These are phyloP conservation scores for Rotaria sp. DNA, from an alignment of 2,888 invertebrate species.

Conservation along the genomic window DNA sequence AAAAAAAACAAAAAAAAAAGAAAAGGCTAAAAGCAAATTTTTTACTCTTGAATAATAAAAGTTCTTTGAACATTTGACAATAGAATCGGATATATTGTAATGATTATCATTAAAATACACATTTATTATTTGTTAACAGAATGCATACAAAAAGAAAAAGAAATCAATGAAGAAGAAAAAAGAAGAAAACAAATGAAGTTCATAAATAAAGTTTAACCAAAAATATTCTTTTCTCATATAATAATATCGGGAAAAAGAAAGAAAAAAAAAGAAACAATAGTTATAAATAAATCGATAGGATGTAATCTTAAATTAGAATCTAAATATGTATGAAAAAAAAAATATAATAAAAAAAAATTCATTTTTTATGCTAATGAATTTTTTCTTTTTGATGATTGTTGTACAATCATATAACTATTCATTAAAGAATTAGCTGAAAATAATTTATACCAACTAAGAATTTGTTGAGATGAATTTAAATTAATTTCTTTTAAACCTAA, in stretches of 20 bases:
- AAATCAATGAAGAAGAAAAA: not conserved
- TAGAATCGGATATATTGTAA: not conserved
- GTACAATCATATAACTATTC: conserved; percentile 28
- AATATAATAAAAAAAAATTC: not conserved
- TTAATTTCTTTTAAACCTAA: conserved; percentile 88
- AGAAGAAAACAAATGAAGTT: not conserved
- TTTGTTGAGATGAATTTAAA: not conserved
- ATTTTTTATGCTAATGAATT: not conserved
- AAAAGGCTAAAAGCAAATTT: too few relatives aligned
- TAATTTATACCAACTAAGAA: conserved; percentile 38
- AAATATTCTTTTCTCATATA: not conserved
- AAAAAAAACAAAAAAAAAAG: too few relatives aligned
- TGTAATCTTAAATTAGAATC: not conserved
- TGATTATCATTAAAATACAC: not conserved
- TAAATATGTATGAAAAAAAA: not conserved
- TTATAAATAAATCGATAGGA: not conserved
- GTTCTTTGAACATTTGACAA: not conserved
- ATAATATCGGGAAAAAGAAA: not conserved
- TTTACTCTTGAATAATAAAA: not conserved
- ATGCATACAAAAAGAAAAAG: not conserved
- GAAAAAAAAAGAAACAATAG: not conserved
- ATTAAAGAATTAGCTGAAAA: conserved; percentile 38
- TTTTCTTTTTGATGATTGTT: conserved; percentile 15
- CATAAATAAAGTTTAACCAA: conserved; percentile 8
- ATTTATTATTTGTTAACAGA: conserved; percentile 5